A percentile compares a stretch with the other conserved stretches of the same genome.
Evolutionary conservation across 2,113 vertebrate genomes (phyloP).

Genomic region (Amazona guildingii): DNA sequence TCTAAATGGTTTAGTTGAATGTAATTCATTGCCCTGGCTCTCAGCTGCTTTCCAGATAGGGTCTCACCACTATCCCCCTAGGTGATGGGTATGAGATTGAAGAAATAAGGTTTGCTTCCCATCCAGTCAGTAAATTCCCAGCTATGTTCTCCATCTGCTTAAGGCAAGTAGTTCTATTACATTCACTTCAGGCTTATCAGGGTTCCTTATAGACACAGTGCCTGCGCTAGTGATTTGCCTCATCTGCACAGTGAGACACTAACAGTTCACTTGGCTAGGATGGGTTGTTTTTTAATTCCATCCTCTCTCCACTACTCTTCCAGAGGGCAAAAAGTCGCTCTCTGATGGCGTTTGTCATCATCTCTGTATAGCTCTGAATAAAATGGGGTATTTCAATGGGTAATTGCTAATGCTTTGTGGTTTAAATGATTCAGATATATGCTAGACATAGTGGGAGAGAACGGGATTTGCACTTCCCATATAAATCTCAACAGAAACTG

Average conservation of each 20-base stretch:
- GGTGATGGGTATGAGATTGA: not conserved
- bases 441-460: not conserved
- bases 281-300: fast-evolving
- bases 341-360: not conserved
- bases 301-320: not conserved
- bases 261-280: not conserved
- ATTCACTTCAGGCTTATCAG: not conserved
- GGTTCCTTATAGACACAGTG: not conserved
- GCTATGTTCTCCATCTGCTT: not conserved
- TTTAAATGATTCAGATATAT: not conserved
- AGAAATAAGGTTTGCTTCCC: not conserved
- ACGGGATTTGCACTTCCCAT: not conserved
- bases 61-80: not conserved
- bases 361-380: not conserved
- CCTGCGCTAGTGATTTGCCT: not conserved
- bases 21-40: not conserved
- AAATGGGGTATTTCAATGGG: not conserved
- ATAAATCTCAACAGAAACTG: not conserved
- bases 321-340: not conserved
- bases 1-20: not conserved
- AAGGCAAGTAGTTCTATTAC: not conserved
- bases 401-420: not conserved
- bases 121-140: not conserved
- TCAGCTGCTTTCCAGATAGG: not conserved
- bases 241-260: not conserved